Base-by-base conservation (phyloP, 2,797 vertebrate genomes). In the Eulemur coronatus region DNA sequence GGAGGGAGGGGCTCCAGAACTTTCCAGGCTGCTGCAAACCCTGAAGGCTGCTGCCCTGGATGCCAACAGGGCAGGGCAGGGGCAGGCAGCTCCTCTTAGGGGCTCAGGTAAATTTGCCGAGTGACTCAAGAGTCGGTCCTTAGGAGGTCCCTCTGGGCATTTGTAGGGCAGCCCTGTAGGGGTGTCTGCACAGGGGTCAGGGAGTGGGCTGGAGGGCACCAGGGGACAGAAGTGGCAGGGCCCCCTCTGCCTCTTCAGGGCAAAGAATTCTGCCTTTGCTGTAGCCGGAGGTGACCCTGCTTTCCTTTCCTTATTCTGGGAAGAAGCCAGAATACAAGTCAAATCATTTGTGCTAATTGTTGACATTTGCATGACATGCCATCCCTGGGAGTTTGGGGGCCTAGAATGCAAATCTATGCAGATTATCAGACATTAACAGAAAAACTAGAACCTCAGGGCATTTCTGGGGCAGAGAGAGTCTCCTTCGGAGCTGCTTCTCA, bases 301-400 rank as follows among this genome's bases (percentile, higher is more conserved):
- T 30, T 2, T 20, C n/a, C 22, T 38, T 26, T 59, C 38, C 38
- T 43, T 1, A 11, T 33, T 78, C 89, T n/a, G 33, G 52, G 70
- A 87, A 89, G 81, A 94, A 94, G 55, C 22, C 67, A 65, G 69
- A 79, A 84, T 67, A 46, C 30, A 50, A 88, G 78, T 67, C 87
- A 72, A 18, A 7, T 96, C 50, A 43, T 78, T 84, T 94, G 79
- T 80, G 72, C 65, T 96, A 85, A 75, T 84, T 84, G 55, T 67
- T 84, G 70, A 92, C 65, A 50, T 95, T 92, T 89, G 59, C 17
- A 24, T 67, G 79, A 59, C 73, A 4, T 10, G 11, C 41, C 17
- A 4, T 52, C 69, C 80, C 9, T 9, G 43, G 70, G 52, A 89
- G 38, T 73, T 61, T 81, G 59, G 82, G 76, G 86, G 41, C 55